Evolutionary conservation across 2,888 invertebrate species (phyloP), one percentile per base, ranked within the genome.

Genomic region (Tenthredo livida): DNA sequence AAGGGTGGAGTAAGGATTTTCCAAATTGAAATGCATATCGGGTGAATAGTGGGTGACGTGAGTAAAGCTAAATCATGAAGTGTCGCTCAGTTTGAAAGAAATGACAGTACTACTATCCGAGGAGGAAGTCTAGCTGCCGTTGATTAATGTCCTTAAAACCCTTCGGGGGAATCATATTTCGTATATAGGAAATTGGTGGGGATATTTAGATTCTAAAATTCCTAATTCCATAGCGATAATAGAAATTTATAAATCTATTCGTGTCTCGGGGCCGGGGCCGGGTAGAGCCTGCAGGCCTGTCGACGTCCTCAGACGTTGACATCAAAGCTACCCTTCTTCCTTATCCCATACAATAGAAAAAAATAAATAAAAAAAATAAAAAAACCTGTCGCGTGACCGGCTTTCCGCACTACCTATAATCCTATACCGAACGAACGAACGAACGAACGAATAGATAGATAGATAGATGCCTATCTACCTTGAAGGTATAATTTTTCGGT

Each of bases 161-260:
- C n/a, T 17, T 54, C 6, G n/a, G 6, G 54, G n/a, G 54, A 54
- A 54, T 54, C 54, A 54, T n/a, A 54, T 54, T 54, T 54, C 54
- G 7, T n/a, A n/a, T 29, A 29, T 29, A 29, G 0, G 7, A 54
- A 54, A 54, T 54, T 6, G 54, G n/a, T 2, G 7, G 6, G 7
- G 6, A 54, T 54, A 54, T n/a, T n/a, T 54, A 54, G 7, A 5
- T n/a, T 54, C 6, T 54, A 29, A 67, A 67, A 65, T 65, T 67
- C 67, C 25, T 67, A 67, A 67, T 67, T 67, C 67, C 17, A 67
- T 67, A 67, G 9, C 67, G 29, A 29, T 29, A 15, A 33, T 67
- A 67, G 25, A 67, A 67, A 67, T 67, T 67, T 67, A 67, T 67
- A 67, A 67, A 67, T 67, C 67, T 67, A 67, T 67, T 67, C 67